phyloP scores from a whole-genome alignment of 1,140 invertebrate species.

The Kradibia gibbosae region DNA sequence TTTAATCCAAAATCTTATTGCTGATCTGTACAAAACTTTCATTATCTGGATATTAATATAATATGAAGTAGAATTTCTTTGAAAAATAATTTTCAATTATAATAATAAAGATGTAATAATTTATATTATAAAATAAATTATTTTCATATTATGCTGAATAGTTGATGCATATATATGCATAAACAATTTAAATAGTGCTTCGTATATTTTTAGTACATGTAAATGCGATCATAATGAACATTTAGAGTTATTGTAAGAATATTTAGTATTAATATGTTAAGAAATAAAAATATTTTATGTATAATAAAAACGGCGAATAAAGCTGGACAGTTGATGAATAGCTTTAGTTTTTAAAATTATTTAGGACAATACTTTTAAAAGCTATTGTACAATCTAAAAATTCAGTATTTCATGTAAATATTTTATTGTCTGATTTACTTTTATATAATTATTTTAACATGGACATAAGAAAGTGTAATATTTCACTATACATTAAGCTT shows the following conservation, averaged over 20 bases:
- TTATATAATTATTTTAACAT: not conserved
- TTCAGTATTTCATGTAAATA: not conserved
- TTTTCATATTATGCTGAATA: too few relatives aligned
- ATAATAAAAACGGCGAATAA: not conserved
- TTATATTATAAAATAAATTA: too few relatives aligned
- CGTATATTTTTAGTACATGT: not conserved
- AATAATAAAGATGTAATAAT: too few relatives aligned
- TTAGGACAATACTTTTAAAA: not conserved
- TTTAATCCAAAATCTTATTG: too few relatives aligned
- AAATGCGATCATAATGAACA: not conserved
- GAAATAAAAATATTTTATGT: not conserved
- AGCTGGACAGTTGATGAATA: not conserved
- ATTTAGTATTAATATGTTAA: not conserved
- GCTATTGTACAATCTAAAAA: not conserved
- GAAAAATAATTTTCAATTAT: too few relatives aligned
- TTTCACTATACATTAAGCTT: not conserved
- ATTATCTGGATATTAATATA: too few relatives aligned
- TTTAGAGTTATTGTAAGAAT: not conserved
- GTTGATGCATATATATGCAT: too few relatives aligned
- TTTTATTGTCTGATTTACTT: not conserved
- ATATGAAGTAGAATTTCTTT: too few relatives aligned
- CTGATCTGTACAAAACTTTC: too few relatives aligned
- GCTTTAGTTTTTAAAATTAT: not conserved
- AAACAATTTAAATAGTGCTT: not conserved
- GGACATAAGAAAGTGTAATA: not conserved